Conservation (phyloP, 2,888 invertebrate genomes). For the Chrysopilus asiliformis region DNA sequence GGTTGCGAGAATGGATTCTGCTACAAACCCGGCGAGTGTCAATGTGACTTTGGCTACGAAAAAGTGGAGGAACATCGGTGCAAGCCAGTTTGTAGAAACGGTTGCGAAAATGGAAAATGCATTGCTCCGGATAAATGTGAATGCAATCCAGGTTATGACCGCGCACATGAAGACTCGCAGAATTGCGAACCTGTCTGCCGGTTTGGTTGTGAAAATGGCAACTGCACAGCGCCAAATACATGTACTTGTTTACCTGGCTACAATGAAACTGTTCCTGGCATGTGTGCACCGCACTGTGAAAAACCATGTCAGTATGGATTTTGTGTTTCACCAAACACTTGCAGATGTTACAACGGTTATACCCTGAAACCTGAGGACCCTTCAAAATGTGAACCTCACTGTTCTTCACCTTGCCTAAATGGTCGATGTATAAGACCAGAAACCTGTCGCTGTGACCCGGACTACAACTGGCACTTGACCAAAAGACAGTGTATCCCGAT, state of each 20-base stretch:
- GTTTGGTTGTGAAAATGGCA: constrained; percentile 21
- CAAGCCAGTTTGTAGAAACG: constrained; percentile 22
- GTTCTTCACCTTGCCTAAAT: constrained; percentile 33
- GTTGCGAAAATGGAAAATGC: constrained; percentile 34
- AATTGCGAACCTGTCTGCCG: not conserved
- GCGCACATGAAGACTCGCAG: too few species aligned
- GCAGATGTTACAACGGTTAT: too few species aligned
- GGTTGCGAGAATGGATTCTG: constrained; percentile 39
- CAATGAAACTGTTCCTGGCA: too few species aligned
- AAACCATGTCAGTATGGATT: too few species aligned
- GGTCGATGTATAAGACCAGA: constrained; percentile 26
- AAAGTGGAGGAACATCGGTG: constrained; percentile 24
- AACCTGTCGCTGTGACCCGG: constrained; percentile 23
- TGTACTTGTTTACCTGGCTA: too few species aligned
- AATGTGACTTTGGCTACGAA: constrained; percentile 28
- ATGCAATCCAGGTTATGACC: constrained; percentile 24
- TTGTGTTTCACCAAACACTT: too few species aligned
- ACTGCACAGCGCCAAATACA: constrained; percentile 43
- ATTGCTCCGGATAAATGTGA: constrained; percentile 25
- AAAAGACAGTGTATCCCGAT: constrained; percentile 21
- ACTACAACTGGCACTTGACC: constrained; percentile 22
- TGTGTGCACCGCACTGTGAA: too few species aligned
- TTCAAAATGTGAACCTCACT: too few species aligned
- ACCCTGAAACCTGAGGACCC: too few species aligned
- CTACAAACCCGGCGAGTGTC: constrained; percentile 42